Conservation (phyloP, 2,888 invertebrate genomes). For the Artemia sinica region DNA sequence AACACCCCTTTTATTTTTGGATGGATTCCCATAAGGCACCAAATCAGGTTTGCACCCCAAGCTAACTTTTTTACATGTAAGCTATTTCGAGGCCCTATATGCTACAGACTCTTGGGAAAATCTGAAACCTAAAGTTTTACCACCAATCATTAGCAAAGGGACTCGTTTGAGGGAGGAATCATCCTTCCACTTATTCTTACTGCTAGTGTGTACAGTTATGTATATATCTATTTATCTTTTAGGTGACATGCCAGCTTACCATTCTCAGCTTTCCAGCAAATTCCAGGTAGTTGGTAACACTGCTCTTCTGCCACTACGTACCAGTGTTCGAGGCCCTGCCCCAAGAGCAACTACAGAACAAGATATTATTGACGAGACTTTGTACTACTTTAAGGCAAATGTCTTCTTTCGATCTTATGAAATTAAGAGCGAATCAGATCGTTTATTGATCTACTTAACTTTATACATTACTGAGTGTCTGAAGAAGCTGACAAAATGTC, state of each 20-base stretch:
- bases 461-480: conserved; percentile 70
- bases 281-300: conserved; percentile 68
- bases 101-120: too few relatives aligned
- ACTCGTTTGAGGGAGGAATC: too few relatives aligned
- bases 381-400: conserved; percentile 94
- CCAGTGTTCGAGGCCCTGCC: conserved; percentile 82
- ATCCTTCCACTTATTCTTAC: too few relatives aligned
- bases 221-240: too few relatives aligned
- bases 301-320: conserved; percentile 75
- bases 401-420: conserved; percentile 98
- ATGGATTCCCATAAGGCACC: too few relatives aligned
- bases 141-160: too few relatives aligned
- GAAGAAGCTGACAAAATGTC: conserved; percentile 78
- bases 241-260: conserved; percentile 48
- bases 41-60: too few relatives aligned
- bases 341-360: conserved; percentile 47
- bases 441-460: conserved; percentile 90
- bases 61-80: too few relatives aligned
- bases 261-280: conserved; percentile 65
- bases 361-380: conserved; percentile 92
- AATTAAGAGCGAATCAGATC: conserved; percentile 93
- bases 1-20: too few relatives aligned
- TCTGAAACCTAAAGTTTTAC: too few relatives aligned
- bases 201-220: too few relatives aligned
- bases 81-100: too few relatives aligned